Conservation (phyloP, 2,797 vertebrate species). For the Halcyon smyrnensis region DNA sequence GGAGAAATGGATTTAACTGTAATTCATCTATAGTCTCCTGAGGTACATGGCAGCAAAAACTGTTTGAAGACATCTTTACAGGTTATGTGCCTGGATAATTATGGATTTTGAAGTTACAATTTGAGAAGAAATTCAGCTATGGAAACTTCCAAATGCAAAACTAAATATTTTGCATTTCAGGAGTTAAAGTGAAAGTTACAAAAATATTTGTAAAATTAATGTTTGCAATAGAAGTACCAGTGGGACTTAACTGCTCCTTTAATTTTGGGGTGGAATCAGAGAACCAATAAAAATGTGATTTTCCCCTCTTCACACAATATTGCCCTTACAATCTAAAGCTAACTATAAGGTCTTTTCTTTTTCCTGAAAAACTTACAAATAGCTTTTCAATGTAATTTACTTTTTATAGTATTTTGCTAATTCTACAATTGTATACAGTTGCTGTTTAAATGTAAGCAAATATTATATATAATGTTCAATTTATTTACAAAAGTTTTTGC, state of each 20-base stretch:
- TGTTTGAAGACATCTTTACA: background rate
- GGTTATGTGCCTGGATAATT: background rate
- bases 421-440: background rate
- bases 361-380: background rate
- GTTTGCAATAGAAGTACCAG: background rate
- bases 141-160: background rate
- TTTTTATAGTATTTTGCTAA: background rate
- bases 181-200: background rate
- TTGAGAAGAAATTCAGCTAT: background rate
- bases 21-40: background rate
- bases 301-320: background rate
- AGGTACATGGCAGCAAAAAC: background rate
- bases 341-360: background rate
- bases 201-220: background rate
- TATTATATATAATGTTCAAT: background rate
- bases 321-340: background rate
- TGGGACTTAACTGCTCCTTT: background rate
- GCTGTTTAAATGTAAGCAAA: background rate
- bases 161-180: background rate
- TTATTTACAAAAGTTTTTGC: background rate
- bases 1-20: background rate
- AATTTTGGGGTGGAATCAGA: background rate
- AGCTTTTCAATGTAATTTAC: background rate
- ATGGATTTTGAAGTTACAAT: background rate
- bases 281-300: background rate